Evolutionary conservation across 2,113 vertebrate species (phyloP).

Genomic region (Sceloporus tristichus): DNA sequence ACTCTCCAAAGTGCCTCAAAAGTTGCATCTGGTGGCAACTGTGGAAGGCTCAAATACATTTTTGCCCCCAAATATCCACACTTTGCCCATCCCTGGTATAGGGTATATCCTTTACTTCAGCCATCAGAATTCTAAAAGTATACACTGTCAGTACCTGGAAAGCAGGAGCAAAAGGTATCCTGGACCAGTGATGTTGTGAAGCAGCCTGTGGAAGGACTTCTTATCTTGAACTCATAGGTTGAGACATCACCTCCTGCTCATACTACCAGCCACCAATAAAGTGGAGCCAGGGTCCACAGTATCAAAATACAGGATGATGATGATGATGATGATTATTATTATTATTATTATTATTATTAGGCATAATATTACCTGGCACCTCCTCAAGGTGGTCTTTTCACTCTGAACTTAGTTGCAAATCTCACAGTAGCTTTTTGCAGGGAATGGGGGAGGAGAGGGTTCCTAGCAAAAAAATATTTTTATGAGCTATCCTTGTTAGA

Average conservation of each 20-base stretch:
- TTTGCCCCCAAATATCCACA: too few species aligned
- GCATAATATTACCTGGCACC: not conserved
- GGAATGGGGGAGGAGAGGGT: too few species aligned
- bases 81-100: not conserved
- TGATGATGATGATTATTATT: too few species aligned
- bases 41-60: too few species aligned
- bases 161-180: not conserved
- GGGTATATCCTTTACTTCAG: slow-evolving; percentile 14
- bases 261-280: not conserved
- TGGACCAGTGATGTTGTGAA: too few species aligned
- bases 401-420: not conserved
- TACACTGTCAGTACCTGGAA: not conserved
- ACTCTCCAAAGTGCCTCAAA: not conserved
- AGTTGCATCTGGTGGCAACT: not conserved
- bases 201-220: too few species aligned
- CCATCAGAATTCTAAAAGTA: not conserved
- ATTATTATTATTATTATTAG: too few species aligned
- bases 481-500: not conserved
- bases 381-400: not conserved
- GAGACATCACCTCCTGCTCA: too few species aligned
- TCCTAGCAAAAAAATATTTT: not conserved
- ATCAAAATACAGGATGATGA: not conserved
- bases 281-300: not conserved
- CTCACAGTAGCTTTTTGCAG: not conserved
- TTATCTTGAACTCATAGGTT: too few species aligned